These are phyloP conservation scores for Brachyptera risi DNA, from an alignment of 2,888 invertebrate species.

Conservation along the genomic window DNA sequence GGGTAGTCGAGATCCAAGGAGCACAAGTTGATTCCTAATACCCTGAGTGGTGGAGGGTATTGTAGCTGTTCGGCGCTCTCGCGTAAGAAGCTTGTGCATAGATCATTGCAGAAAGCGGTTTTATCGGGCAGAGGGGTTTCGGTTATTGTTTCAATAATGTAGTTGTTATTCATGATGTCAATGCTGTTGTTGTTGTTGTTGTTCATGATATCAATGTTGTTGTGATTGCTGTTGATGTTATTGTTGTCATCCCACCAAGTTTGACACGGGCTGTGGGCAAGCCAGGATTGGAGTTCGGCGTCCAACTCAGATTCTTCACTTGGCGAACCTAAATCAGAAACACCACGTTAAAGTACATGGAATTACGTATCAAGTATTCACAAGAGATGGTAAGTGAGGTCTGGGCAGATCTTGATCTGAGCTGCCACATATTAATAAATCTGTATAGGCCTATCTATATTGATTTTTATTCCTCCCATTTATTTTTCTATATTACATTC, in stretches of 20 bases:
- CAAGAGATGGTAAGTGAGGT: too few species aligned
- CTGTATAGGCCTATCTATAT: too few species aligned
- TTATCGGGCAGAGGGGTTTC: slow-evolving; percentile 45
- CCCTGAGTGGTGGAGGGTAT: slow-evolving; percentile 43
- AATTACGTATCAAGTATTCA: too few species aligned
- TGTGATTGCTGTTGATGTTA: not conserved
- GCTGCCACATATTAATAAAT: too few species aligned
- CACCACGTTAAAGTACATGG: too few species aligned
- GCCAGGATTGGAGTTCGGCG: not conserved
- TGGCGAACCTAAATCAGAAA: not conserved
- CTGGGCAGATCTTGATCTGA: too few species aligned
- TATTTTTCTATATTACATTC: too few species aligned
- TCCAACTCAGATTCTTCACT: not conserved
- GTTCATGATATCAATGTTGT: not conserved
- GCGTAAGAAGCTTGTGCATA: slow-evolving; percentile 51
- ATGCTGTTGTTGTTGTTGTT: not conserved
- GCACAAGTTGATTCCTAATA: slow-evolving; percentile 45
- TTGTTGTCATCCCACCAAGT: not conserved
- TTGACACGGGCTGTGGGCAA: not conserved
- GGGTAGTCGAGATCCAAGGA: slow-evolving; percentile 40
- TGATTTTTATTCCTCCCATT: too few species aligned
- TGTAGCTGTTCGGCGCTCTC: slow-evolving; percentile 45
- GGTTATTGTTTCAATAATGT: not conserved
- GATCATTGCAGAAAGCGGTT: slow-evolving; percentile 54
- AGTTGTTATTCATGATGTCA: not conserved